These are phyloP conservation scores for Chalcosyrphus nemorum DNA, from an alignment of 2,888 invertebrate genomes.

Conservation along the genomic window DNA sequence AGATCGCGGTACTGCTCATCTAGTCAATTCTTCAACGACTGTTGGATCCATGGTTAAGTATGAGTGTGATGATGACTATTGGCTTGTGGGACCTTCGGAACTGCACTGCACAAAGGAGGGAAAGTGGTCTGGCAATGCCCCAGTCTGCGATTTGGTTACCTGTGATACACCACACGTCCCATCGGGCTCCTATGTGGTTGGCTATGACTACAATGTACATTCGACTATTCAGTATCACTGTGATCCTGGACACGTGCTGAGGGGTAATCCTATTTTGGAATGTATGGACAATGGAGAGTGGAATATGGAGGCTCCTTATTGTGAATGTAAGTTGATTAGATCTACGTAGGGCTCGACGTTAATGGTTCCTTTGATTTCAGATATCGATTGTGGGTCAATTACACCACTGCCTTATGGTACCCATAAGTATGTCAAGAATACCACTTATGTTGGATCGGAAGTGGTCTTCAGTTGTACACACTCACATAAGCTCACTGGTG, in stretches of 20 bases:
- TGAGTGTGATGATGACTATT: constrained; percentile 91
- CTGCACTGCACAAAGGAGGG: constrained; percentile 91
- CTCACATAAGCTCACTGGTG: constrained; percentile 91
- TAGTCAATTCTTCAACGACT: constrained; percentile 91
- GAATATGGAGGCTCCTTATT: constrained; percentile 91
- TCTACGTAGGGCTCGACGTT: not conserved
- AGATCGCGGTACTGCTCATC: constrained; percentile 88
- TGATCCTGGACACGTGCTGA: constrained; percentile 90
- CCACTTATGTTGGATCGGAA: constrained; percentile 91
- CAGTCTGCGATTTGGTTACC: constrained; percentile 93
- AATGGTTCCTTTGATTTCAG: constrained; percentile 82
- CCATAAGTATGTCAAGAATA: constrained; percentile 89
- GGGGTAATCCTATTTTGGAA: constrained; percentile 87
- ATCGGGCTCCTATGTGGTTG: constrained; percentile 92
- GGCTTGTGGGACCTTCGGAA: constrained; percentile 88
- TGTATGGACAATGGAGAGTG: constrained; percentile 92
- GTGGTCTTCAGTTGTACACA: constrained; percentile 90
- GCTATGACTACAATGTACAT: constrained; percentile 94
- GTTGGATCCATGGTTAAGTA: constrained; percentile 91
- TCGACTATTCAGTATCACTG: constrained; percentile 94
- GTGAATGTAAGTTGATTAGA: constrained; percentile 87
- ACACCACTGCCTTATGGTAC: constrained; percentile 90
- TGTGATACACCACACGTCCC: constrained; percentile 94
- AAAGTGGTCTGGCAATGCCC: constrained; percentile 93
- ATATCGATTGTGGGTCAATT: constrained; percentile 94